phyloP scores from a whole-genome alignment of 2,888 invertebrate genomes.

The Pegoplata infirma region DNA sequence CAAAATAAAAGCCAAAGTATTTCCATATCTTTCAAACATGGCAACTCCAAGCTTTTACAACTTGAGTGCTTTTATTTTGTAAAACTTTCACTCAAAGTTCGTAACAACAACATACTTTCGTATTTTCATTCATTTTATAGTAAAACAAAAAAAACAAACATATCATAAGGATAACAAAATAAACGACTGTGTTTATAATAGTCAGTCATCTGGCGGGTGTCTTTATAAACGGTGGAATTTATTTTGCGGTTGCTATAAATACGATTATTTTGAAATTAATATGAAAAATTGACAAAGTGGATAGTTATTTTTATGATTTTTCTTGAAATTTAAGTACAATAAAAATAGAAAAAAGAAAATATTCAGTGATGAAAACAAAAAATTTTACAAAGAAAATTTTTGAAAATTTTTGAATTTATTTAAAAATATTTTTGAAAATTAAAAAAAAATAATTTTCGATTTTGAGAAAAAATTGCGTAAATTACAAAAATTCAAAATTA shows the following conservation, averaged over 20 bases:
- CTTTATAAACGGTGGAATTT: background rate
- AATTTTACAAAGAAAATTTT: background rate
- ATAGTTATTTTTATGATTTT: background rate
- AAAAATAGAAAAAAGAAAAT: background rate
- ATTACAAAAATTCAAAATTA: too few species aligned
- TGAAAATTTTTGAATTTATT: background rate
- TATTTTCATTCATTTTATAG: too few species aligned
- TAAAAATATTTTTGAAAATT: too few species aligned
- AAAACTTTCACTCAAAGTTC: background rate
- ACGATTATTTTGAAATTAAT: background rate
- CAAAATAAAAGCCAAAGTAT: background rate
- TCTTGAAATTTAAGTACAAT: background rate
- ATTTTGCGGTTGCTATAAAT: background rate
- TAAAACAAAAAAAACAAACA: background rate
- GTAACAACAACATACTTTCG: background rate
- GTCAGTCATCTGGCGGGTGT: background rate
- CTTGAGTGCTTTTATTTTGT: background rate
- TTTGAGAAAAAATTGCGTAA: too few species aligned
- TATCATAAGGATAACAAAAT: background rate
- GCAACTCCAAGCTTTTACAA: background rate
- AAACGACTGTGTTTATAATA: too few species aligned
- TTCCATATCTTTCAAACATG: background rate
- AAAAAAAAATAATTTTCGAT: too few species aligned
- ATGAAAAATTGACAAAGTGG: background rate
- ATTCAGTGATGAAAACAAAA: background rate